Evolutionary conservation across 2,888 invertebrate species (phyloP), one percentile per base, ranked within the genome.

Genomic region (Troglohyphantes excavatus): DNA sequence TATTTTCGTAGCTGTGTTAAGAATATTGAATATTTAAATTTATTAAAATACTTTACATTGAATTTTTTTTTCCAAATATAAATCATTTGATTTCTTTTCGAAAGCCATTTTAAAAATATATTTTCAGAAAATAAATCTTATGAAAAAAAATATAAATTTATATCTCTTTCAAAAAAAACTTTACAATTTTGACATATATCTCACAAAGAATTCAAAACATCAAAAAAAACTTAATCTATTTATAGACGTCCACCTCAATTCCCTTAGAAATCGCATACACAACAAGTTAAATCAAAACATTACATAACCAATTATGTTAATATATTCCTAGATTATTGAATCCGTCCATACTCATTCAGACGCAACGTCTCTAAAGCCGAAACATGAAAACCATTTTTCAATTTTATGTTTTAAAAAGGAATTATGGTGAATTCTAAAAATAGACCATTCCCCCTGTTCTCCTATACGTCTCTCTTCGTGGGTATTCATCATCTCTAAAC

Each of bases 401-500:
- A n/a, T 53, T n/a, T n/a, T n/a, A 53, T 53, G 53, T 53, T 53
- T 53, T 53, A n/a, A 53, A 33, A 33, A 53, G n/a, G n/a, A 53
- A 53, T 53, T 53, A 13, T 5, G n/a, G 53, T 1, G n/a, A n/a
- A n/a, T n/a, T 53, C 53, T 53, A 53, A 53, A 53, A 53, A 53
- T 53, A 53, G 53, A 53, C 53, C 17, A 53, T 2, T 53, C 53
- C n/a, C 17, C 53, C n/a, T 17, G 5, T 17, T 17, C 13, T 39
- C 39, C 39, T 29, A 29, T 29, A 29, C 23, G 68, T 13, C 2
- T 7, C 33, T 59, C 53, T 75, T 33, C 59, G 33, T 29, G 9
- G 81, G 23, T 70, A 82, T 82, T 70, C 53, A 70, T 70, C 70
- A 59, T 70, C 68, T 29, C 53, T 70, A 59, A 82, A 39, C 33